Evolutionary conservation across 2,888 invertebrate genomes (phyloP), one percentile per base, ranked within the genome.

Genomic region (Lagria hirta): DNA sequence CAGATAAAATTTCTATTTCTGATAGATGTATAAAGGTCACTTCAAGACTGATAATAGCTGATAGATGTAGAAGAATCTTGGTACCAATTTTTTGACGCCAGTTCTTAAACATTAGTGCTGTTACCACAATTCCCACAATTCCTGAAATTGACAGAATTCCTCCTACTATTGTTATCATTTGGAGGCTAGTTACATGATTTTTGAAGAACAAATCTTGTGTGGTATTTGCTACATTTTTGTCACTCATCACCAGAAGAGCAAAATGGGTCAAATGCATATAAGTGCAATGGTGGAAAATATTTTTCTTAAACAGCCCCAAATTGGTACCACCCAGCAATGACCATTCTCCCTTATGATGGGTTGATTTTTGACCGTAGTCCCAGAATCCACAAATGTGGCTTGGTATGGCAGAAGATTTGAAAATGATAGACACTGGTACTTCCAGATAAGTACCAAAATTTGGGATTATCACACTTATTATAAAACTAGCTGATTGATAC

Each of bases 11-110:
- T 26, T 52, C 34, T 0, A 51, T 34, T 17, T 52, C 57, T 4
- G 46, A 56, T 55, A 77, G 74, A 26, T 58, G 55, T 41, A 58
- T 52, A 20, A 53, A 37, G 20, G 56, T 8, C 1, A 73, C 69
- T 47, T 79, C 66, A 1, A 79, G 43, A 2, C 75, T 64, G 36
- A 79, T 75, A 0, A 79, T 70, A 4, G 75, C 55, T 24, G 78
- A 77, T 12, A 81, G 65, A 54, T 80, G 77, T n/a, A 80, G 59
- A 70, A 80, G 73, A 24, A 81, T 75, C 61, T 78, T 78, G 33
- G 79, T 83, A 35, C 78, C 81, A 48, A 78, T 76, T 44, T 81
- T 81, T 52, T 77, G 71, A 20, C 84, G 71, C 78, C 84, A 81
- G 13, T 78, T 73, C 45, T 75, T 71, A 60, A 81, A 82, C 12